These are phyloP conservation scores for Platysternon megacephalum DNA, from an alignment of 2,113 vertebrate genomes.

Conservation along the genomic window DNA sequence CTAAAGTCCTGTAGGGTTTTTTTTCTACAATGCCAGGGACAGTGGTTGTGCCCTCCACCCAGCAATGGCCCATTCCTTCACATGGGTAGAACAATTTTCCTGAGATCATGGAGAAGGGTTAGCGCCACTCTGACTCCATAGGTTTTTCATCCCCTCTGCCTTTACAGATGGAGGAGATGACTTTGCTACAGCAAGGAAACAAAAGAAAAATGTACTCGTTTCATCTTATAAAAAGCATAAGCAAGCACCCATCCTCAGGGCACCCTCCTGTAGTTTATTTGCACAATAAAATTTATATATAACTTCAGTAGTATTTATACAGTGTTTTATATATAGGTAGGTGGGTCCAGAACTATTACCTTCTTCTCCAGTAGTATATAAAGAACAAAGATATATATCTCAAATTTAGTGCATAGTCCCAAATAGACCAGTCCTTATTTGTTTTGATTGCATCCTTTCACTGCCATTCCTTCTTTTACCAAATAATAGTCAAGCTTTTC, in stretches of 20 bases:
- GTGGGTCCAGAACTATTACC: not conserved
- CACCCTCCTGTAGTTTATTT: not conserved
- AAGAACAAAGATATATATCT: not conserved
- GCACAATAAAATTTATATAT: not conserved
- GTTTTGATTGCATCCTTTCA: not conserved
- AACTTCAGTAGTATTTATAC: not conserved
- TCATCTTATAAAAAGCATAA: not conserved
- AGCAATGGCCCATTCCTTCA: not conserved
- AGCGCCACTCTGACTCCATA: accelerated
- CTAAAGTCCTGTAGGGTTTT: not conserved
- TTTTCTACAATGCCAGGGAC: not conserved
- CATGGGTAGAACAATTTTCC: not conserved
- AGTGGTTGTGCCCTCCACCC: not conserved
- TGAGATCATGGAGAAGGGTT: not conserved
- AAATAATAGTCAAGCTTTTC: accelerated
- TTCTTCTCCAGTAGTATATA: not conserved
- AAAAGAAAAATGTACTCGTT: not conserved
- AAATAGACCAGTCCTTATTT: not conserved
- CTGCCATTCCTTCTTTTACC: not conserved
- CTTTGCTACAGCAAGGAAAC: not conserved
- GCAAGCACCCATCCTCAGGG: not conserved
- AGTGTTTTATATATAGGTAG: not conserved
- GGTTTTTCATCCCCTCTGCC: not conserved
- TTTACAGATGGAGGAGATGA: not conserved
- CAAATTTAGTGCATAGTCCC: not conserved